A percentile compares a stretch with the other conserved stretches of the same genome.
Conservation (phyloP, 2,113 vertebrate species). For the Morone saxatilis region DNA sequence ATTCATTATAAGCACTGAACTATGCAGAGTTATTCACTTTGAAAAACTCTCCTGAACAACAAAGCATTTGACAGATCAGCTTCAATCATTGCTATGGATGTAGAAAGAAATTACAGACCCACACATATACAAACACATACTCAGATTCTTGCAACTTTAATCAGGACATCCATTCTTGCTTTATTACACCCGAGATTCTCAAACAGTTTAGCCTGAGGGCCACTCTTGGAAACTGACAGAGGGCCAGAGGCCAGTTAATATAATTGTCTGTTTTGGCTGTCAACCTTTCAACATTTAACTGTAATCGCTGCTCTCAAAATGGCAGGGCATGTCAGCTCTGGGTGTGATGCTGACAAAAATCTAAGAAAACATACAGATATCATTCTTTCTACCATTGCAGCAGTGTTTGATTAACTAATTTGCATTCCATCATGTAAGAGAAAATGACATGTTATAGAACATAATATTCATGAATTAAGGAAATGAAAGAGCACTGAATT, state of each 20-base stretch:
- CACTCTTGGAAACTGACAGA: constrained; percentile 63
- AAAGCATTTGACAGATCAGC: constrained; percentile 53
- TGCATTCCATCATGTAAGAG: constrained; percentile 10
- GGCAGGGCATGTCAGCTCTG: constrained; percentile 47
- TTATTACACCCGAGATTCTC: constrained; percentile 55
- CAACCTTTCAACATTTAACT: constrained; percentile 64
- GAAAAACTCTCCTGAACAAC: constrained; percentile 39
- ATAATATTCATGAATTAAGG: constrained; percentile 19
- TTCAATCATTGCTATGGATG: background rate
- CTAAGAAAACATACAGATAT: constrained; percentile 38
- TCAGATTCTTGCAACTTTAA: constrained; percentile 50
- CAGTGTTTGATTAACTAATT: constrained; percentile 39
- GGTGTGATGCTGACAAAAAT: constrained; percentile 44
- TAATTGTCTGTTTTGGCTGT: constrained; percentile 71
- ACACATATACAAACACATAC: constrained; percentile 43
- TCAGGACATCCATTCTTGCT: constrained; percentile 46
- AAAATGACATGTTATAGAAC: constrained; percentile 23
- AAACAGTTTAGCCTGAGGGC: constrained; percentile 55
- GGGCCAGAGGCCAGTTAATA: constrained; percentile 63
- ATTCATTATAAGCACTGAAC: constrained; percentile 68
- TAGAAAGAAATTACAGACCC: constrained; percentile 40
- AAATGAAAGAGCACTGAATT: constrained; percentile 7
- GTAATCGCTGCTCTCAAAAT: constrained; percentile 57
- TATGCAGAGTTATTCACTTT: constrained; percentile 48
- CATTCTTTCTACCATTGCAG: constrained; percentile 1